Percentiles rank a stretch among this genome's conserved stretches.
Conservation (phyloP, 2,113 vertebrate species). For the Syngnathus scovelli region DNA sequence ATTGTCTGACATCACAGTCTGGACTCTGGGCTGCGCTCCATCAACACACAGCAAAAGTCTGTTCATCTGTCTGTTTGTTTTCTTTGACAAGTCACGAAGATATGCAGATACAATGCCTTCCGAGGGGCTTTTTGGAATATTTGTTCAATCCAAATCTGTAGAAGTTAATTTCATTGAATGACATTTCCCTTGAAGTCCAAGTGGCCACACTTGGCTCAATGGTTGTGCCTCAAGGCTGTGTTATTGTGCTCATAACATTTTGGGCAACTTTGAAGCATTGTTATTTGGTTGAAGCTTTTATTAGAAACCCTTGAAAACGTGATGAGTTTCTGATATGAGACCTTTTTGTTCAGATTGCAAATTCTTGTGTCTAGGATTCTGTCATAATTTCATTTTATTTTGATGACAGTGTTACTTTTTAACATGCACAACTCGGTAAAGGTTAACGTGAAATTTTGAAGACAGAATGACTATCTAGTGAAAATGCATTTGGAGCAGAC, state of each 20-base stretch:
- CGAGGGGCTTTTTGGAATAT: no score
- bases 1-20: constrained; percentile 41
- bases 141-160: no score
- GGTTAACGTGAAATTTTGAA: neutral
- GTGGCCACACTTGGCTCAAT: no score
- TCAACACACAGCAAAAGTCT: neutral
- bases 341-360: no score
- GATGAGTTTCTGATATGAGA: neutral
- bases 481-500: neutral
- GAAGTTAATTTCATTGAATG: no score
- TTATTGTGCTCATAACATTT: neutral
- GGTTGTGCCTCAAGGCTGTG: no score
- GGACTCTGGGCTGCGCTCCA: constrained; percentile 13
- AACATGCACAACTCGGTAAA: neutral
- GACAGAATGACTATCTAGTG: neutral
- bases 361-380: no score
- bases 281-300: neutral
- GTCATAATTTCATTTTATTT: no score
- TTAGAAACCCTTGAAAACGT: neutral
- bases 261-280: neutral
- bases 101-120: no score
- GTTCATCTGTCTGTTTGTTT: no score
- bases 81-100: no score
- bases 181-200: no score
- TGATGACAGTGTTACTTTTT: neutral